Conservation (phyloP, 2,797 vertebrate genomes). For the Macrochelys suwanniensis region DNA sequence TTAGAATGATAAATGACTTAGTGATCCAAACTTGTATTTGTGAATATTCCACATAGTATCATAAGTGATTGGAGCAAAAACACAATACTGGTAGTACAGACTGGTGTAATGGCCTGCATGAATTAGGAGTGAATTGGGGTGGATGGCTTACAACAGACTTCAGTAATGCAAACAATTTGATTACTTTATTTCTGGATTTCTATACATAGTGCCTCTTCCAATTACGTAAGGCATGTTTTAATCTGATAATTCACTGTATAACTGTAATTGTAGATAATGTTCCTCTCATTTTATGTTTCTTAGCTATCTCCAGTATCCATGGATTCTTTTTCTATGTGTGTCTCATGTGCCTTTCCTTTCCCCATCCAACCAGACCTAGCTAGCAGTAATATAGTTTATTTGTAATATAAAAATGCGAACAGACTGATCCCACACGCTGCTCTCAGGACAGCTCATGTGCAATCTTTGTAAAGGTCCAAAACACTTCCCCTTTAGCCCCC, state of each 20-base stretch:
- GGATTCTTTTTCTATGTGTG: neutral
- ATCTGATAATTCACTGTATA: neutral
- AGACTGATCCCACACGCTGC: neutral
- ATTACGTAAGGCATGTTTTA: neutral
- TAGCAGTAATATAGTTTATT: conserved; percentile 18
- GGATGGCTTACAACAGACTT: neutral
- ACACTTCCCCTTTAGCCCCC: conserved; percentile 14
- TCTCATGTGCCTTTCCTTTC: neutral
- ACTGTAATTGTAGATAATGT: too few species aligned
- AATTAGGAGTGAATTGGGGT: neutral
- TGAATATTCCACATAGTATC: neutral
- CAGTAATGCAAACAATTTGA: neutral
- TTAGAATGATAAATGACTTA: neutral
- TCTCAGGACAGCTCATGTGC: conserved; percentile 32
- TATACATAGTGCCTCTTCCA: neutral
- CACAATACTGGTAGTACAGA: too few species aligned
- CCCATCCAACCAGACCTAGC: neutral
- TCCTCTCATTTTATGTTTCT: neutral
- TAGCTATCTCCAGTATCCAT: neutral
- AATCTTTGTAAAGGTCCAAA: conserved; percentile 32
- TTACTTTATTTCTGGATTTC: neutral
- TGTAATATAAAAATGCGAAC: conserved; percentile 9
- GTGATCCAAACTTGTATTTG: neutral
- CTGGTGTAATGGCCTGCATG: fast-evolving
- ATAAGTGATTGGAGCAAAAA: neutral